Evolutionary conservation across 2,113 vertebrate species (phyloP).

Genomic region (Cnemophilus loriae): DNA sequence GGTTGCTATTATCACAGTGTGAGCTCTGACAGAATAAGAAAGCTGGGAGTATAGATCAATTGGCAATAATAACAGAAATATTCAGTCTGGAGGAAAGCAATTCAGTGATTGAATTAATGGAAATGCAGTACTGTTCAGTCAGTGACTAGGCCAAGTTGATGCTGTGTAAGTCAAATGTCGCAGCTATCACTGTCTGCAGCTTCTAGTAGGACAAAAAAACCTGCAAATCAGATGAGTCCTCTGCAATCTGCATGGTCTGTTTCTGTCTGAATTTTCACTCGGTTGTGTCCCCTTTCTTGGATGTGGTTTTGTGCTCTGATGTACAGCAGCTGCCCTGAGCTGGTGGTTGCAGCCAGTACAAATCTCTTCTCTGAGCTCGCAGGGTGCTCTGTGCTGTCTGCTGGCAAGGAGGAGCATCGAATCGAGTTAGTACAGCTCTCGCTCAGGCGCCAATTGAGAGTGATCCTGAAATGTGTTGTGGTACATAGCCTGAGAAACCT

Average conservation of each 20-base stretch:
- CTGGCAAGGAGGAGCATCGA: not conserved
- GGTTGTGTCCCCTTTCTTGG: not conserved
- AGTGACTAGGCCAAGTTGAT: not conserved
- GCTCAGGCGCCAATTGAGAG: not conserved
- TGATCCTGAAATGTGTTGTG: not conserved
- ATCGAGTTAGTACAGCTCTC: not conserved
- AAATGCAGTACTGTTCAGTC: not conserved
- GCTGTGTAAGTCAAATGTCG: not conserved
- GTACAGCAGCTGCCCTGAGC: not conserved
- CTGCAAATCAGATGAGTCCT: not conserved
- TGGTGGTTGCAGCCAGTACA: not conserved
- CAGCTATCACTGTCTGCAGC: not conserved
- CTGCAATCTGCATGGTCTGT: not conserved
- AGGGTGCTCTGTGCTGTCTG: not conserved
- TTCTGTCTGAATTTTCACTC: not conserved
- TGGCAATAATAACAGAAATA: not conserved
- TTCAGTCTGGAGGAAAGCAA: not conserved
- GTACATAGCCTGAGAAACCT: not conserved
- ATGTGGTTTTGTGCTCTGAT: not conserved
- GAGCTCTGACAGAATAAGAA: not conserved
- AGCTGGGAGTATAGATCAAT: not conserved
- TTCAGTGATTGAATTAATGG: not conserved
- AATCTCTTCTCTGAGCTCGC: not conserved
- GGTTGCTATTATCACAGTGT: not conserved
- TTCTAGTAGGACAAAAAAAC: not conserved